These are phyloP conservation scores for Sebastes vulpes DNA, from an alignment of 2,797 vertebrate species.

Conservation along the genomic window DNA sequence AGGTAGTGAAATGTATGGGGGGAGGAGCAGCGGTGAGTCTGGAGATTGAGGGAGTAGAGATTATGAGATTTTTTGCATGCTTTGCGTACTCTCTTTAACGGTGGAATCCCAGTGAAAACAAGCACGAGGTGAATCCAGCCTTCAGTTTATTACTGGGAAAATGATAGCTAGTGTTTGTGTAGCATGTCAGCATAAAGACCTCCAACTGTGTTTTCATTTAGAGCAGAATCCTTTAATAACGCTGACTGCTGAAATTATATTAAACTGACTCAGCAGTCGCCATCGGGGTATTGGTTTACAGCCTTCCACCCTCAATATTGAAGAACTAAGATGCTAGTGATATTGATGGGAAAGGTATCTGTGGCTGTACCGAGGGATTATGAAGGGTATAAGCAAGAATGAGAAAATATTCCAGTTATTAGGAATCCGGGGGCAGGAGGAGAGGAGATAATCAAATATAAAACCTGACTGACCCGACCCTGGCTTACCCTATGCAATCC, in stretches of 20 bases:
- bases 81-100: not conserved
- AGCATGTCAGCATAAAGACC: slow-evolving; percentile 8
- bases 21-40: not conserved
- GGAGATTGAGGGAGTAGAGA: not conserved
- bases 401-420: slow-evolving; percentile 44
- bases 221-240: slow-evolving; percentile 46
- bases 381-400: not conserved
- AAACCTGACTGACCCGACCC: not conserved
- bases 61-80: slow-evolving; percentile 24
- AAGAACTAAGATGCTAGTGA: slow-evolving; percentile 1
- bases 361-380: slow-evolving; percentile 40
- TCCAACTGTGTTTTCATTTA: slow-evolving; percentile 51
- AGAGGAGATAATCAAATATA: slow-evolving; percentile 4
- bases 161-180: slow-evolving; percentile 19
- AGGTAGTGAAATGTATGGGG: not conserved
- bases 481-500: not conserved
- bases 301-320: slow-evolving; percentile 21
- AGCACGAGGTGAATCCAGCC: not conserved
- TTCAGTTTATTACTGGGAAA: slow-evolving; percentile 14
- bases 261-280: slow-evolving; percentile 12
- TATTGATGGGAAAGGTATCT: slow-evolving; percentile 34
- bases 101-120: slow-evolving; percentile 21
- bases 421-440: not conserved
- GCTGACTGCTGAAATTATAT: slow-evolving; percentile 28
- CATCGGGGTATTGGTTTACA: slow-evolving; percentile 8